Conservation (phyloP, 2,113 vertebrate genomes). For the Ceyx melanurus region DNA sequence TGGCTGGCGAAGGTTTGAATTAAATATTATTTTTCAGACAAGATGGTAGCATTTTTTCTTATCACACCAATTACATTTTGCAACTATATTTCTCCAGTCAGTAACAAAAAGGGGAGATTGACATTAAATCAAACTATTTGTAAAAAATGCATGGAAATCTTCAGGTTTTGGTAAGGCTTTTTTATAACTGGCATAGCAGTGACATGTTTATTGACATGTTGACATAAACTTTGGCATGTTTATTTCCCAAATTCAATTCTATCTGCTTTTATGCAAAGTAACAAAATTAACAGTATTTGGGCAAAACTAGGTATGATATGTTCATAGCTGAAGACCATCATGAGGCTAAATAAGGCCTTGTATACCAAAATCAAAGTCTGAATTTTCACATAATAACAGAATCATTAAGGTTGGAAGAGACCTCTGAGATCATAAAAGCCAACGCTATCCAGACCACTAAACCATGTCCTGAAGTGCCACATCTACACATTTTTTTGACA, state of each 20-base stretch:
- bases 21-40: background rate
- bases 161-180: background rate
- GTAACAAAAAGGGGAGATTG: background rate
- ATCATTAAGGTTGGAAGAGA: too few species aligned
- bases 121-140: background rate
- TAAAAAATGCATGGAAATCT: background rate
- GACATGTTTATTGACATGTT: background rate
- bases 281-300: background rate
- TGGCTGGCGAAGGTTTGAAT: background rate
- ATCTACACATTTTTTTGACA: too few species aligned
- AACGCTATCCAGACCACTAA: too few species aligned
- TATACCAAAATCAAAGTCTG: background rate
- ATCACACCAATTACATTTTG: background rate
- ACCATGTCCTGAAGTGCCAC: too few species aligned
- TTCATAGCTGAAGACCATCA: background rate
- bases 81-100: background rate
- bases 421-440: too few species aligned
- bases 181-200: background rate
- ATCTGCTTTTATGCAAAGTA: background rate
- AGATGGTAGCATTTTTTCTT: background rate
- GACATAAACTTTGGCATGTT: background rate
- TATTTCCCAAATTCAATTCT: background rate
- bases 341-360: background rate
- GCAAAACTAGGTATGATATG: background rate
- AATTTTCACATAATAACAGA: background rate